Conservation (phyloP, 1,140 invertebrate species). For the Druon quercuslanigerum region DNA sequence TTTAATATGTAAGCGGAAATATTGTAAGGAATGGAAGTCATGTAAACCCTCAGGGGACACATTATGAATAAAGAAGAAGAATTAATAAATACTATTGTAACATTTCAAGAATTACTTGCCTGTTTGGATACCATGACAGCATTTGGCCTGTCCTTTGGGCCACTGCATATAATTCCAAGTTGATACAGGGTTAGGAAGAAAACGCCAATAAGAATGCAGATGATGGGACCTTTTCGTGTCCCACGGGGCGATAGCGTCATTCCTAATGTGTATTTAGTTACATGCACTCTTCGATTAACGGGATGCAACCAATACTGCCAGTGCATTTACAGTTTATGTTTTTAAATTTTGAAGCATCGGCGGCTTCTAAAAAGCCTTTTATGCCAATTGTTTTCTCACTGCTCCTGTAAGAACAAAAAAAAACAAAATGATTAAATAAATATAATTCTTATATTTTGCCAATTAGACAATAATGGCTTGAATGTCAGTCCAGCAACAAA, state of each 20-base stretch:
- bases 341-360: constrained; percentile 41
- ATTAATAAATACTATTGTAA: no score
- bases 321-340: constrained; percentile 47
- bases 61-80: no score
- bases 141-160: constrained; percentile 61
- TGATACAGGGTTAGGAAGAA: constrained; percentile 70
- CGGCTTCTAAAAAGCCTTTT: constrained; percentile 34
- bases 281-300: constrained; percentile 8
- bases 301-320: constrained; percentile 35
- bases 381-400: not conserved
- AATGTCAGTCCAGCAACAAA: no score
- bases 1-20: no score
- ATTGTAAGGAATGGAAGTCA: no score
- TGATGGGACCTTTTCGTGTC: constrained; percentile 65
- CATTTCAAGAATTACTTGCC: constrained; percentile 50
- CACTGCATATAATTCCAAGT: constrained; percentile 70
- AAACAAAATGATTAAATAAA: constrained; percentile 16
- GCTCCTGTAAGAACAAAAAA: constrained; percentile 33
- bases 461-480: no score
- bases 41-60: no score
- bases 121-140: constrained; percentile 71
- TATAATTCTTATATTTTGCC: not conserved
- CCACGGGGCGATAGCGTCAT: constrained; percentile 69
- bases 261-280: constrained; percentile 40
- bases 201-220: constrained; percentile 65